These are phyloP conservation scores for Dicentrarchus labrax DNA, from an alignment of 2,113 vertebrate species.

Conservation along the genomic window DNA sequence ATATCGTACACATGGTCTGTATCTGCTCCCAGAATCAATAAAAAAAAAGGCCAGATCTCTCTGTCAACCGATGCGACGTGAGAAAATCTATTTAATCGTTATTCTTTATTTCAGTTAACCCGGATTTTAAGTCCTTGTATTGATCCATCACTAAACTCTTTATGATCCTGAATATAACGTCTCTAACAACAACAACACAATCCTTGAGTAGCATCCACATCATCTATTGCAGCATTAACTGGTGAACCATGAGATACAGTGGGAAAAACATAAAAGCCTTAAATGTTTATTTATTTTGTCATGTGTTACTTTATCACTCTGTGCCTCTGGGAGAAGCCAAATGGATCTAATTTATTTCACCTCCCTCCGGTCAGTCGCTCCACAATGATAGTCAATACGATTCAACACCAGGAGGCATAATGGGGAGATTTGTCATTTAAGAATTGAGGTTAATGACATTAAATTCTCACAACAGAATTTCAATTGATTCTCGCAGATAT, in stretches of 20 bases:
- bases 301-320: constrained; percentile 78
- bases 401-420: constrained; percentile 80
- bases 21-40: constrained; percentile 55
- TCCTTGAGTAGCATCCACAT: constrained; percentile 11
- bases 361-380: constrained; percentile 62
- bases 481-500: constrained; percentile 50
- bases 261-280: constrained; percentile 52
- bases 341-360: constrained; percentile 82
- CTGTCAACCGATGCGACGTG: constrained; percentile 19
- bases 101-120: constrained; percentile 46
- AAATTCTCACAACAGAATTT: constrained; percentile 67
- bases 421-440: constrained; percentile 77
- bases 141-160: constrained; percentile 30
- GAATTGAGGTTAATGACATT: constrained; percentile 75
- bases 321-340: constrained; percentile 76
- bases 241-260: constrained; percentile 18
- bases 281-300: constrained; percentile 74
- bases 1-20: constrained; percentile 1
- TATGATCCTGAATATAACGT: constrained; percentile 28
- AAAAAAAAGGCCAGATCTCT: background rate
- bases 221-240: constrained; percentile 16
- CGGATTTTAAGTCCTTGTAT: constrained; percentile 37
- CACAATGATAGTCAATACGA: constrained; percentile 76
- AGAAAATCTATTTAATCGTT: constrained; percentile 64
- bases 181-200: constrained; percentile 20